phyloP scores from a whole-genome alignment of 2,888 invertebrate genomes.

The Cancer borealis region DNA sequence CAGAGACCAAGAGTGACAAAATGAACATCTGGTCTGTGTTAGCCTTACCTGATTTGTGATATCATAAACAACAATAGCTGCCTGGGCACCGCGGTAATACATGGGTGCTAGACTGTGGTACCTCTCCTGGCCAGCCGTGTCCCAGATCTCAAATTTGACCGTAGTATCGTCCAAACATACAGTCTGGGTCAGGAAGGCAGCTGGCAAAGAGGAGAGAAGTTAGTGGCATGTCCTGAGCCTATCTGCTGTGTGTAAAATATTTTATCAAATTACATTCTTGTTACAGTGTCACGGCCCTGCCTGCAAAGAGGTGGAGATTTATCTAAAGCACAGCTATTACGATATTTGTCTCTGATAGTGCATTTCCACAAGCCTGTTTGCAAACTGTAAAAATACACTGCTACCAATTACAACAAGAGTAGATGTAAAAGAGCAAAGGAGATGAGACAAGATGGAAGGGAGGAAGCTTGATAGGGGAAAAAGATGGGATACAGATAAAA shows the following conservation, averaged over 20 bases:
- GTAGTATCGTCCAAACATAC: slow-evolving; percentile 99
- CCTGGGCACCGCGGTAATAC: slow-evolving; percentile 98
- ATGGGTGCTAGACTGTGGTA: slow-evolving; percentile 99
- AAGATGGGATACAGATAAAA: no score
- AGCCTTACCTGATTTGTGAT: slow-evolving; percentile 94
- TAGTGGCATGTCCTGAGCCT: neutral
- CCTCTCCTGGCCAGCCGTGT: slow-evolving; percentile 99
- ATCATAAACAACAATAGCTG: slow-evolving; percentile 99
- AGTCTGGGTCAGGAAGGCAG: slow-evolving; percentile 99
- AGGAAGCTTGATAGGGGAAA: no score
- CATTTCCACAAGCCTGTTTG: no score
- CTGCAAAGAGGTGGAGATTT: no score
- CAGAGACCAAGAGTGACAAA: neutral
- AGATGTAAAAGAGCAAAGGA: no score
- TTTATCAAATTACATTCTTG: no score
- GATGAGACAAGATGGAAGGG: no score
- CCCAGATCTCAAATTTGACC: slow-evolving; percentile 99
- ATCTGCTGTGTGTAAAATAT: neutral
- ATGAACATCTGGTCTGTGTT: neutral
- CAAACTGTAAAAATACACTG: no score
- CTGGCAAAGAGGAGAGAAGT: slow-evolving; percentile 81
- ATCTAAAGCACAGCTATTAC: no score
- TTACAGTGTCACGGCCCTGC: no score
- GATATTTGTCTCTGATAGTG: no score
- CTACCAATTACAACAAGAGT: no score